These are phyloP conservation scores for Papilio elwesi DNA, from an alignment of 2,888 invertebrate genomes.

Conservation along the genomic window DNA sequence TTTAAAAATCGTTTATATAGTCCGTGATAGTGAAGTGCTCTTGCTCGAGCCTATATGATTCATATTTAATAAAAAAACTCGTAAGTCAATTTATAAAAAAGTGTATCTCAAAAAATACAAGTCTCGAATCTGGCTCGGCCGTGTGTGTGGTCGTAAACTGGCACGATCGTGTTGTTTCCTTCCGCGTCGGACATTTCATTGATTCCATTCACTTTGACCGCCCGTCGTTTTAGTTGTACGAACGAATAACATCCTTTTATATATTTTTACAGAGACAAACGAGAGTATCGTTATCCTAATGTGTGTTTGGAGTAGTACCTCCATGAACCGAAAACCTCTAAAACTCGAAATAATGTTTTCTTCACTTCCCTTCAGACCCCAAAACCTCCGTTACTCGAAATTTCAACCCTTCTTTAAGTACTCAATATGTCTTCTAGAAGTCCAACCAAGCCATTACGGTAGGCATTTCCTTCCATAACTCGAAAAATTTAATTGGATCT, in stretches of 20 bases:
- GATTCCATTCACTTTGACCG: conserved; percentile 16
- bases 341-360: too few species aligned
- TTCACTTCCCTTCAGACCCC: too few species aligned
- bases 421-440: too few species aligned
- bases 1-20: too few species aligned
- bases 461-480: too few species aligned
- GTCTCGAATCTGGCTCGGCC: background rate
- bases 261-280: background rate
- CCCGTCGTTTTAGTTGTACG: conserved; percentile 12
- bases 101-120: background rate
- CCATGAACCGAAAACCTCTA: too few species aligned
- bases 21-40: too few species aligned
- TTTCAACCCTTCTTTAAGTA: too few species aligned
- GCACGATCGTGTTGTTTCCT: conserved; percentile 18
- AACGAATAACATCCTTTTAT: background rate
- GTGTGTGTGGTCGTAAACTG: conserved; percentile 17
- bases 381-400: too few species aligned
- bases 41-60: background rate
- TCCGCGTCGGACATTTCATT: conserved; percentile 8
- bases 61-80: background rate
- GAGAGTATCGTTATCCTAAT: background rate
- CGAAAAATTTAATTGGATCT: too few species aligned
- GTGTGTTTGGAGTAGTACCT: too few species aligned
- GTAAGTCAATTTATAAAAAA: background rate
- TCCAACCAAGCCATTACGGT: too few species aligned